phyloP scores from a whole-genome alignment of 2,888 invertebrate species.

The Noctua pronuba region DNA sequence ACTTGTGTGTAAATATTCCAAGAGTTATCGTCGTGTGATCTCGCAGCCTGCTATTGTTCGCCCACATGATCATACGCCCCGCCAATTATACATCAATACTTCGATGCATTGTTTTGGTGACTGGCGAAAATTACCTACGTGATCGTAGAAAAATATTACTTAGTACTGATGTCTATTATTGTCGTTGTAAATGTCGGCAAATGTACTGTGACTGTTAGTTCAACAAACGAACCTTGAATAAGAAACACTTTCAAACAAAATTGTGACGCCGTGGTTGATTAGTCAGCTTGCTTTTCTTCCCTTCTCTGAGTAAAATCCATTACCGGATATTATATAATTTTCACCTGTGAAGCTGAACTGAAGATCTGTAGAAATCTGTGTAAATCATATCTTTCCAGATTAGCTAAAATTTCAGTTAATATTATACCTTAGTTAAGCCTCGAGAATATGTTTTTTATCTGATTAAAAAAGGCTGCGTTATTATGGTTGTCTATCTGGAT shows the following conservation, averaged over 20 bases:
- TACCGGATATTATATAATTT: not conserved
- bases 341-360: not conserved
- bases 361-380: not conserved
- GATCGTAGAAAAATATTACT: constrained; percentile 76
- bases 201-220: constrained; percentile 12
- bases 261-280: not conserved
- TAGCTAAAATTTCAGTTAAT: not conserved
- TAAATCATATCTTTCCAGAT: not conserved
- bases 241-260: constrained; percentile 4
- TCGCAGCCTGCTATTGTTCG: constrained; percentile 59
- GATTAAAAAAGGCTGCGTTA: constrained; percentile 11
- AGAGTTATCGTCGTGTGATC: constrained; percentile 58
- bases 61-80: constrained; percentile 59
- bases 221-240: constrained; percentile 39
- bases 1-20: constrained; percentile 37
- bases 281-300: not conserved
- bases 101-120: constrained; percentile 69
- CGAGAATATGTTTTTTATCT: not conserved
- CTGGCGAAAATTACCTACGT: constrained; percentile 73
- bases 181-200: constrained; percentile 73
- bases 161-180: constrained; percentile 39
- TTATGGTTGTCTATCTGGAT: constrained; percentile 58
- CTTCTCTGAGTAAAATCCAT: not conserved
- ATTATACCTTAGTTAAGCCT: not conserved
- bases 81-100: constrained; percentile 71